Conservation (phyloP, 1,140 invertebrate genomes). For the Listronotus oregonensis region DNA sequence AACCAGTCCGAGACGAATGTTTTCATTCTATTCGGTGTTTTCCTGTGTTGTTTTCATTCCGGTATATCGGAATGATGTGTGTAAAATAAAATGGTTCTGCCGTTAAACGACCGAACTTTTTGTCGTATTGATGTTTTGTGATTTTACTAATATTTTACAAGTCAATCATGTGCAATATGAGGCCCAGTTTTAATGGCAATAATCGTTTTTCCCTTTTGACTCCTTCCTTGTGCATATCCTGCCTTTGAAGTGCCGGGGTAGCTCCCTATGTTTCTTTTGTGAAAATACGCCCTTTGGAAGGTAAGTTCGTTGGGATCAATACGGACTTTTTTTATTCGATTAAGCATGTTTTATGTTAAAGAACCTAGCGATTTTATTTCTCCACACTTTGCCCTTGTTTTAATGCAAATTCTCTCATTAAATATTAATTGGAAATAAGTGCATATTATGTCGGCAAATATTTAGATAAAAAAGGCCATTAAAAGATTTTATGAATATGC, state of each 20-base stretch:
- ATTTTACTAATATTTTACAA: background rate
- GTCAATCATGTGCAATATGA: conserved; percentile 4
- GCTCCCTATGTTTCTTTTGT: background rate
- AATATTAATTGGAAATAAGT: conserved; percentile 2
- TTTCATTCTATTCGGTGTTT: conserved; percentile 8
- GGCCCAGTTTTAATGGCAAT: background rate
- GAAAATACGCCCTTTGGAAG: too few relatives aligned
- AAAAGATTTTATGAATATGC: conserved; percentile 11
- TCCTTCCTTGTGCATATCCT: conserved; percentile 1
- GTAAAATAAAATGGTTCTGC: conserved; percentile 12
- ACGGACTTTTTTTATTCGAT: too few relatives aligned
- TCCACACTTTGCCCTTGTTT: too few relatives aligned
- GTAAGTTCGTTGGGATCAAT: too few relatives aligned
- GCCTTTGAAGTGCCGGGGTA: conserved; percentile 1
- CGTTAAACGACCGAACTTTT: conserved; percentile 4
- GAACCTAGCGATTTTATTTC: too few relatives aligned
- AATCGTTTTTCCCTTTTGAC: conserved; percentile 7
- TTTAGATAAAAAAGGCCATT: conserved; percentile 4
- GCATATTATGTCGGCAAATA: background rate
- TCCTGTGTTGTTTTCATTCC: too few relatives aligned
- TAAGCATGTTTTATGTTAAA: too few relatives aligned
- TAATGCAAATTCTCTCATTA: too few relatives aligned
- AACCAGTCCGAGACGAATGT: conserved; percentile 16
- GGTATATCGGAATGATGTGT: conserved; percentile 5
- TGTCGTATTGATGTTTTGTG: background rate